These are phyloP conservation scores for Pygmarrhopalites habei DNA, from an alignment of 1,140 invertebrate genomes.

Conservation along the genomic window DNA sequence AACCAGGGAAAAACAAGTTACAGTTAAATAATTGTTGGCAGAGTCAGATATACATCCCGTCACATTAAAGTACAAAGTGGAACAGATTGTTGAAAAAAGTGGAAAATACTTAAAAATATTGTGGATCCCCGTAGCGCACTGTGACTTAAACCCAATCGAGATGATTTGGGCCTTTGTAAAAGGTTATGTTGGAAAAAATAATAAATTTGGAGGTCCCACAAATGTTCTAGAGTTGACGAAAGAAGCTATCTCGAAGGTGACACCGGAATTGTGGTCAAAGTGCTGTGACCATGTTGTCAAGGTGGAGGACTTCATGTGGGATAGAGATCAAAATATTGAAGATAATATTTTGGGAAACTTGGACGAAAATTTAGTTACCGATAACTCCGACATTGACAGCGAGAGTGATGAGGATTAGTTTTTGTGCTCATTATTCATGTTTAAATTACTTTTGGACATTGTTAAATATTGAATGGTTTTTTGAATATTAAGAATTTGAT, in stretches of 20 bases:
- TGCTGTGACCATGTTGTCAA: background rate
- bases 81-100: conserved; percentile 11
- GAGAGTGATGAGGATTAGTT: no score
- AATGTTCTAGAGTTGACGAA: background rate
- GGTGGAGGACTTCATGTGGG: background rate
- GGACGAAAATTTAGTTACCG: no score
- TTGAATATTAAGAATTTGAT: background rate
- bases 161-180: conserved; percentile 8
- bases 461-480: no score
- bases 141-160: conserved; percentile 24
- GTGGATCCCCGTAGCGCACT: conserved; percentile 26
- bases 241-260: background rate
- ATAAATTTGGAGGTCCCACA: background rate
- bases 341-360: no score
- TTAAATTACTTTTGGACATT: no score
- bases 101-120: conserved; percentile 18
- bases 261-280: background rate
- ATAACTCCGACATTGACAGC: no score
- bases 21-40: background rate
- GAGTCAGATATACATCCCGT: background rate
- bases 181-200: background rate
- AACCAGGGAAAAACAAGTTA: background rate
- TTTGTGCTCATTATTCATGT: no score
- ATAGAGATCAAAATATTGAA: background rate
- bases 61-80: background rate